Evolutionary conservation across 2,888 invertebrate species (phyloP), one percentile per base, ranked within the genome.

Genomic region (Stictocephala bisonia): DNA sequence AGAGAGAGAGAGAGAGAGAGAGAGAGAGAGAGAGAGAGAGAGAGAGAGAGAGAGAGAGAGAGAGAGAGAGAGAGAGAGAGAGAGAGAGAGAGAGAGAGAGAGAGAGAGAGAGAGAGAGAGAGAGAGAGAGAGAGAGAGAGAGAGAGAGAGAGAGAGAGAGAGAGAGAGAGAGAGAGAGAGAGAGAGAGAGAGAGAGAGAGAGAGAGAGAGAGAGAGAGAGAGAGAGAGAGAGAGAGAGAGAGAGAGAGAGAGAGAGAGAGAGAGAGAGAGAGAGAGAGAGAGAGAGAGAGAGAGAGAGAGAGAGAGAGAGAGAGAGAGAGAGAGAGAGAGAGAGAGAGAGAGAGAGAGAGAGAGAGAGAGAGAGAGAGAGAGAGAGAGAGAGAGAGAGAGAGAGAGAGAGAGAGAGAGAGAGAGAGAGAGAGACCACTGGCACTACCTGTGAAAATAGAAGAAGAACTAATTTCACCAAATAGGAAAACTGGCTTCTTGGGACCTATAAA

Each of bases 301-400:
- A 3, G 11, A 44, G 44, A 6, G 44, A 6, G 44, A 44, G 44
- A 6, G 44, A 6, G 44, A 44, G 44, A 6, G 44, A 6, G 44
- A 44, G 44, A 6, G 44, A 6, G 44, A 6, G 44, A 44, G 44
- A 6, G 44, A 6, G 44, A 44, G 44, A 6, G 44, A 6, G 44
- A 44, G 44, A 11, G 58, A 26, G 58, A 26, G 58, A 26, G 58
- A 26, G 58, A 11, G 58, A 26, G 58, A 26, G 58, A 26, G 58
- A 26, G 58, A 26, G 58, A 26, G 58, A 26, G 58, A 26, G 58
- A 26, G 58, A 26, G 58, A 26, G 58, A 26, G 58, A 26, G 58
- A 26, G 58, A 26, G 58, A 26, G 58, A 26, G 58, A 11, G 58
- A 11, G 58, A 11, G 58, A 11, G 58, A 26, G 58, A 26, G 58